A percentile compares a stretch with the other conserved stretches of the same genome.
Evolutionary conservation across 2,113 vertebrate species (phyloP).

Genomic region (Trichechus manatus): DNA sequence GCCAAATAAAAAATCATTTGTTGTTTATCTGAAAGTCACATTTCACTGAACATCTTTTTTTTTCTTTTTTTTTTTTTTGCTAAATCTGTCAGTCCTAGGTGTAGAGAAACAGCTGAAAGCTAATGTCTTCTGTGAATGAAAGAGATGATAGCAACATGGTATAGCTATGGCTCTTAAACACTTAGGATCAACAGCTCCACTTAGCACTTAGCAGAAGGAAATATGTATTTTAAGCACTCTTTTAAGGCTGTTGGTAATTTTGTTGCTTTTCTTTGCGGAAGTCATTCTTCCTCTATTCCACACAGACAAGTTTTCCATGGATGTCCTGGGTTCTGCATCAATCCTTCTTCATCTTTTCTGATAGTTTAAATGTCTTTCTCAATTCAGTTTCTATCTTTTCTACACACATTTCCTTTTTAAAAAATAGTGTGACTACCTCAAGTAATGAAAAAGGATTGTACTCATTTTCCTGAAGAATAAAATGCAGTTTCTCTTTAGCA

Average conservation of each 20-base stretch:
- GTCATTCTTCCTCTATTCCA: background rate
- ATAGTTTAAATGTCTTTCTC: conserved; percentile 2
- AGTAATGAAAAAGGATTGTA: background rate
- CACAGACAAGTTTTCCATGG: background rate
- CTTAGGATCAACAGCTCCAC: background rate
- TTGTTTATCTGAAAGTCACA: conserved; percentile 2
- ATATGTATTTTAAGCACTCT: background rate
- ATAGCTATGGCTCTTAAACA: no score
- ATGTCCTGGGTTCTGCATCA: background rate
- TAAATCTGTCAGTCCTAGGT: background rate
- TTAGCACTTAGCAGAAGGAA: background rate
- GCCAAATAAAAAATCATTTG: background rate
- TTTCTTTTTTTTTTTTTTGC: no score
- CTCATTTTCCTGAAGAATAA: background rate
- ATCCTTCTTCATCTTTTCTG: background rate
- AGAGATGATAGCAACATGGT: no score
- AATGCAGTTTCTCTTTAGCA: background rate
- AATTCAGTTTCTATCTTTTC: background rate
- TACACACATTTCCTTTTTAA: background rate
- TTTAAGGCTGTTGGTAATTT: background rate
- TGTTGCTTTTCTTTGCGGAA: background rate
- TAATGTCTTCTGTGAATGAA: no score
- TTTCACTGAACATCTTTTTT: background rate
- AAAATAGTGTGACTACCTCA: background rate
- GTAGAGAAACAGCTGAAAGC: background rate